A percentile compares a stretch with the other conserved stretches of the same genome.
These are phyloP conservation scores for Drosophila sp. DNA, from an alignment of 1,140 invertebrate species.

Conservation along the genomic window DNA sequence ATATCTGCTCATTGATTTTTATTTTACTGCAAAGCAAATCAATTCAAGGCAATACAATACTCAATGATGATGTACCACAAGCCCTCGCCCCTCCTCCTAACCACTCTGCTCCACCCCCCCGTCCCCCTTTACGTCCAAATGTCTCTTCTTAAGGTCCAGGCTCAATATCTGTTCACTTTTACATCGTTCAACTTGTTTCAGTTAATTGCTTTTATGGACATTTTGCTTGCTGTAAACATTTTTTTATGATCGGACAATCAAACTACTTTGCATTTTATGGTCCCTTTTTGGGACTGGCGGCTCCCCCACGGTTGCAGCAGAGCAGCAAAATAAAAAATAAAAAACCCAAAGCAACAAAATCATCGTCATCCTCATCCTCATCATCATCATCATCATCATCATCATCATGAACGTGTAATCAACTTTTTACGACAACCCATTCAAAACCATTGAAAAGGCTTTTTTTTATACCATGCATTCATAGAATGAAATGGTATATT, in stretches of 20 bases:
- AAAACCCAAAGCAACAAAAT: not conserved
- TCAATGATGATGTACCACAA: not conserved
- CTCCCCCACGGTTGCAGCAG: constrained; percentile 27
- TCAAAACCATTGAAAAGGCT: constrained; percentile 49
- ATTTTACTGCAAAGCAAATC: constrained; percentile 36
- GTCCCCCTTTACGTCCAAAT: constrained; percentile 25
- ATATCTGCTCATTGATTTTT: constrained; percentile 10
- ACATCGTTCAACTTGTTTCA: constrained; percentile 41
- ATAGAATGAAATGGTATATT: no score
- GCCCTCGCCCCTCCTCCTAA: not conserved
- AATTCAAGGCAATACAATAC: constrained; percentile 42
- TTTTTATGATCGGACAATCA: constrained; percentile 70
- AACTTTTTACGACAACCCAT: constrained; percentile 57
- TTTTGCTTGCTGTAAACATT: constrained; percentile 63
- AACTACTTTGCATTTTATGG: constrained; percentile 76
- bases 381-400: not conserved
- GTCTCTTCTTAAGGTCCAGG: constrained; percentile 24
- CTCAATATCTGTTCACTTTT: constrained; percentile 23
- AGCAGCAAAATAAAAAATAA: constrained; percentile 17
- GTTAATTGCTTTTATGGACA: constrained; percentile 72
- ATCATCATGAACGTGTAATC: constrained; percentile 29
- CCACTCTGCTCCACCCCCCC: not conserved
- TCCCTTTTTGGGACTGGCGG: constrained; percentile 25
- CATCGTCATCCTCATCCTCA: not conserved
- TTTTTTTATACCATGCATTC: no score